phyloP scores from a whole-genome alignment of 2,797 vertebrate species.

The Acanthis flammea region DNA sequence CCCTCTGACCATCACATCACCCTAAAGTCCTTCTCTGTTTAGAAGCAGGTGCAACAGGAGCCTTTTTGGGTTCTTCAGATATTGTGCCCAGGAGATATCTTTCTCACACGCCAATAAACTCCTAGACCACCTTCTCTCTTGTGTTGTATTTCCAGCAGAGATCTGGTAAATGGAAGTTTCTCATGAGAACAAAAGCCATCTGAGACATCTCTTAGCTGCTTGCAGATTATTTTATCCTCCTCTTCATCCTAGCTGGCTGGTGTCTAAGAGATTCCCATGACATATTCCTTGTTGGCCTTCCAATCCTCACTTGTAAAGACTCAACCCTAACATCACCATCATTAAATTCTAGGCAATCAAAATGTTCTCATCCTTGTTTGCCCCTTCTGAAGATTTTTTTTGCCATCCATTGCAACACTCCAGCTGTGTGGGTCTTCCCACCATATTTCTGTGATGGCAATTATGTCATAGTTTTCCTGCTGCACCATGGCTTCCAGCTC shows the following conservation, averaged over 20 bases:
- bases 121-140: not conserved
- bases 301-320: fast-evolving
- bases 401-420: not conserved
- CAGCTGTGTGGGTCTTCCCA: not conserved
- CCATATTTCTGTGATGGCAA: not conserved
- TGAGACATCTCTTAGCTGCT: not conserved
- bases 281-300: not conserved
- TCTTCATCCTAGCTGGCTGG: not conserved
- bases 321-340: not conserved
- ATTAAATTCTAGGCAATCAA: not conserved
- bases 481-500: not conserved
- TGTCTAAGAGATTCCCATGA: not conserved
- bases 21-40: not conserved
- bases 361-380: not conserved
- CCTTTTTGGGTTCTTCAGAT: not conserved
- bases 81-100: not conserved
- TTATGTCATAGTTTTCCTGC: not conserved
- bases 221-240: not conserved
- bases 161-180: not conserved
- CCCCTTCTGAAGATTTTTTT: not conserved
- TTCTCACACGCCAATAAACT: not conserved
- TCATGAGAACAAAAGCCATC: not conserved
- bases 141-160: not conserved
- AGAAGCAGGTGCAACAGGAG: not conserved
- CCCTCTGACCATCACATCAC: not conserved